These are phyloP conservation scores for Maniola hyperantus DNA, from an alignment of 2,888 invertebrate genomes.

Conservation along the genomic window DNA sequence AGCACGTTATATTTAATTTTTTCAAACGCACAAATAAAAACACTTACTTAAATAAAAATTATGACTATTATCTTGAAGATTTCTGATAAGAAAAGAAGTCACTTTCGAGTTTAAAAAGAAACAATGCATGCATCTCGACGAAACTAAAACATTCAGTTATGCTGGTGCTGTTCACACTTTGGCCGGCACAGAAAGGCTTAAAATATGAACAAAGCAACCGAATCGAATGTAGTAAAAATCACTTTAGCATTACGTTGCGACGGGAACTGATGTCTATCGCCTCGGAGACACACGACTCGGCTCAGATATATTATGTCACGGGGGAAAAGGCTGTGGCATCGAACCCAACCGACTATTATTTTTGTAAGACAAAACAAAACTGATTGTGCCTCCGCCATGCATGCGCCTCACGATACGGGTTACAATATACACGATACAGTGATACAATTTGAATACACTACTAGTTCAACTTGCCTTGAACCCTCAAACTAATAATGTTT, in stretches of 20 bases:
- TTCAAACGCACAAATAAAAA: too few relatives aligned
- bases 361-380: slow-evolving; percentile 75
- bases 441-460: slow-evolving; percentile 40
- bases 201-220: slow-evolving; percentile 78
- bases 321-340: slow-evolving; percentile 67
- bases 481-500: neutral
- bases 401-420: slow-evolving; percentile 37
- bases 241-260: slow-evolving; percentile 76
- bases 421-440: too few relatives aligned
- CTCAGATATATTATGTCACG: slow-evolving; percentile 72
- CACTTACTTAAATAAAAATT: too few relatives aligned
- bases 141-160: slow-evolving; percentile 1
- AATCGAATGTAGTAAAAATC: slow-evolving; percentile 81
- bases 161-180: slow-evolving; percentile 10
- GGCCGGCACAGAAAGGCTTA: slow-evolving; percentile 50
- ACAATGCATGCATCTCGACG: neutral
- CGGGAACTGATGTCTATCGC: slow-evolving; percentile 78
- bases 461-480: slow-evolving; percentile 15
- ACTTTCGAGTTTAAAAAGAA: neutral
- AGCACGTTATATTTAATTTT: too few relatives aligned
- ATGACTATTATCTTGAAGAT: too few relatives aligned
- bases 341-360: slow-evolving; percentile 76
- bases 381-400: slow-evolving; percentile 52
- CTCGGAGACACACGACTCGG: slow-evolving; percentile 77
- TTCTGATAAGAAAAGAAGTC: neutral